phyloP scores from a whole-genome alignment of 2,113 vertebrate genomes.

The Nannospalax galili region DNA sequence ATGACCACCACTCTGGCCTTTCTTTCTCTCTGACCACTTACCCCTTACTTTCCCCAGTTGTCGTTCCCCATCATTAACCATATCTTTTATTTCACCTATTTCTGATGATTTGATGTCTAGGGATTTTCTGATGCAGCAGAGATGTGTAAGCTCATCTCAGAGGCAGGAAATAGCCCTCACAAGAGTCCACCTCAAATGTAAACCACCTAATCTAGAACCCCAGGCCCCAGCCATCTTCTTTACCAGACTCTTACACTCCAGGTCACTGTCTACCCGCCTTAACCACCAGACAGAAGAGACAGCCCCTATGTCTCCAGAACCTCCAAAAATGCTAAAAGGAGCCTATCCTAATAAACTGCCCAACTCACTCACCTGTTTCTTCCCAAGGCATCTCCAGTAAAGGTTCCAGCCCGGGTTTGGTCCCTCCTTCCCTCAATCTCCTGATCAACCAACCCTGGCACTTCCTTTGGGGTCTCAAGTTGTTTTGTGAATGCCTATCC shows the following conservation, averaged over 20 bases:
- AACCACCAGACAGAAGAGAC: not conserved
- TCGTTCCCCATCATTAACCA: not conserved
- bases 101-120: not conserved
- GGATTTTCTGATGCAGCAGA: not conserved
- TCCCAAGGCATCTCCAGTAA: not conserved
- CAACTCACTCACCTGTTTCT: not conserved
- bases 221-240: not conserved
- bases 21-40: not conserved
- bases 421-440: not conserved
- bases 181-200: not conserved
- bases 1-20: not conserved
- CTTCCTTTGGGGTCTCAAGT: not conserved
- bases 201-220: not conserved
- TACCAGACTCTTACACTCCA: not conserved
- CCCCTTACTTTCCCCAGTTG: not conserved
- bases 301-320: not conserved
- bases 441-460: not conserved
- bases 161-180: not conserved
- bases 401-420: not conserved
- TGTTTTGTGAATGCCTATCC: not conserved
- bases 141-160: not conserved
- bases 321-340: not conserved
- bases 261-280: not conserved
- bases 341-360: not conserved
- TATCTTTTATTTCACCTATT: not conserved